These are phyloP conservation scores for Scaptomyza parva DNA, from an alignment of 2,888 invertebrate genomes.

Conservation along the genomic window DNA sequence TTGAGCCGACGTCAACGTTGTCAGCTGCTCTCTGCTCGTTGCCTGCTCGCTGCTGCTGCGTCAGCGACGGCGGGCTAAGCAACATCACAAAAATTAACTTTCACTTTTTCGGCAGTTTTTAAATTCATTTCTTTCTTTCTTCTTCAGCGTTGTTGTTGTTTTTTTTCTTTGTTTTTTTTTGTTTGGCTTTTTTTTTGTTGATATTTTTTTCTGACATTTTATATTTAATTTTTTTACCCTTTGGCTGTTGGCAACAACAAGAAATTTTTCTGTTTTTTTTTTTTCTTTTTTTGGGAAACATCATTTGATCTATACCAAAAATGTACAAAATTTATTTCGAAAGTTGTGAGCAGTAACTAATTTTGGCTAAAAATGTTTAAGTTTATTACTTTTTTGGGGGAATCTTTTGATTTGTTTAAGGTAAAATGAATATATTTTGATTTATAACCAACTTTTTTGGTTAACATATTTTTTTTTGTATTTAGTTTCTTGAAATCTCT, in stretches of 20 bases:
- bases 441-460: too few species aligned
- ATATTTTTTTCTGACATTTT: constrained; percentile 54
- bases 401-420: constrained; percentile 27
- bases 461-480: too few species aligned
- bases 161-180: constrained; percentile 11
- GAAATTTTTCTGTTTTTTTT: constrained; percentile 23
- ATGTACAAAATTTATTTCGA: constrained; percentile 44
- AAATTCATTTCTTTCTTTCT: constrained; percentile 78
- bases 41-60: constrained; percentile 36
- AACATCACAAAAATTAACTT: constrained; percentile 82
- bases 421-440: constrained; percentile 1
- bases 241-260: constrained; percentile 49
- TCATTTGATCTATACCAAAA: constrained; percentile 54
- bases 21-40: constrained; percentile 20
- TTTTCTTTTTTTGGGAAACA: constrained; percentile 48
- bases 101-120: constrained; percentile 84
- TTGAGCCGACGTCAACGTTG: constrained; percentile 60
- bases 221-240: constrained; percentile 36
- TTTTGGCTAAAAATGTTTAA: constrained; percentile 18
- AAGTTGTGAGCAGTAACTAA: constrained; percentile 37
- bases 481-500: too few species aligned
- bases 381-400: constrained; percentile 39
- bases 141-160: constrained; percentile 46
- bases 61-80: constrained; percentile 64
- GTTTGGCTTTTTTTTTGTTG: constrained; percentile 19